A percentile compares a stretch with the other conserved stretches of the same genome.
Conservation (phyloP, 2,113 vertebrate genomes). For the Microcebus tavaratra region DNA sequence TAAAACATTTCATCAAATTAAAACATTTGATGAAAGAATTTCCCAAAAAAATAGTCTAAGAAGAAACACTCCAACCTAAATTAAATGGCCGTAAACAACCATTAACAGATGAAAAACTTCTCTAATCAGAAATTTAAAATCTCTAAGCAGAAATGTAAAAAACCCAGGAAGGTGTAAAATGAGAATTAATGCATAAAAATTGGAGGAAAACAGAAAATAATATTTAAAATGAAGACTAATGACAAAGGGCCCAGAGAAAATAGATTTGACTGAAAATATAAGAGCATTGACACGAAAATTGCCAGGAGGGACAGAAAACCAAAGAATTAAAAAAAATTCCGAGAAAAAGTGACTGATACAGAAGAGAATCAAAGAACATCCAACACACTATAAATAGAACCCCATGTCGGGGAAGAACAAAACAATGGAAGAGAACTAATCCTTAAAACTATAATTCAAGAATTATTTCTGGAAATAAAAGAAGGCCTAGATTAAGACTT, state of each 20-base stretch:
- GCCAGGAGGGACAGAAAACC: background rate
- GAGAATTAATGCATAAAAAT: background rate
- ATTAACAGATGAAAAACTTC: background rate
- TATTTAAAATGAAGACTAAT: background rate
- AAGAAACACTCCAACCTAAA: background rate
- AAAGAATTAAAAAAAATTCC: background rate
- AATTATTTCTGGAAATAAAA: background rate
- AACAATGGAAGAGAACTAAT: background rate
- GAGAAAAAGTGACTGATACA: background rate
- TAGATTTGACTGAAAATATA: background rate
- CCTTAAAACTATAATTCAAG: background rate
- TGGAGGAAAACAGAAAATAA: background rate
- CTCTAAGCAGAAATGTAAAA: background rate
- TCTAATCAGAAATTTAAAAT: background rate
- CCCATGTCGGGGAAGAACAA: background rate
- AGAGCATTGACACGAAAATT: background rate
- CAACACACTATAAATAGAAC: background rate
- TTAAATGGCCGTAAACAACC: background rate
- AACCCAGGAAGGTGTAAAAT: background rate
- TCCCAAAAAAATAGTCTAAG: too few relatives aligned
- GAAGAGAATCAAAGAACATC: too few relatives aligned
- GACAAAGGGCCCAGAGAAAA: background rate
- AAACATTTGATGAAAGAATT: background rate
- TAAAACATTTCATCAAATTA: too few relatives aligned
- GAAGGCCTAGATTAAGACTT: background rate